Base-by-base conservation (phyloP, 2,113 vertebrate species). In the Grallaria varia region DNA sequence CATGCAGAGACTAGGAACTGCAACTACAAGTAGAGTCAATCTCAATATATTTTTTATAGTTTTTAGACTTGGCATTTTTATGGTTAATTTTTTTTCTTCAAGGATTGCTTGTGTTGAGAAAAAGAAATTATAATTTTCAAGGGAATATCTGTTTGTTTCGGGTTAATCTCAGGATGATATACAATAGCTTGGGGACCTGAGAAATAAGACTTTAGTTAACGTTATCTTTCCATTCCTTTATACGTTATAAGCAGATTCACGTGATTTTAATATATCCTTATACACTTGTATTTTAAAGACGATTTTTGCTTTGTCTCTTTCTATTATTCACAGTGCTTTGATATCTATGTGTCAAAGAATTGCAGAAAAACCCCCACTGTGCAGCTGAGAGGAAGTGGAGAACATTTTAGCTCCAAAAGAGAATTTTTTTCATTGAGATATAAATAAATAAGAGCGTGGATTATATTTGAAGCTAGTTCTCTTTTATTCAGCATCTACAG, bases 221-320 rank as follows among this genome's bases (percentile, higher is more conserved):
- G n/a, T n/a, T 91, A 69, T 79, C 64, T 87, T 91, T 91, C 39
- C 23, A 6, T 93, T 94, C 62, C 53, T 89, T 91, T 95, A 39
- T 79, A 37, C 37, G 18, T 63, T 72, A 87, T 71, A 83, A 96
- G 53, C 63, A 93, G 53, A 44, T 47, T 80, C 63, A 80, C 1
- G 17, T 81, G 44, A 64, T 28, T 90, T 4, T 3, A 76, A 88
- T 75, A 87, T 63, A 72, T 49, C 35, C 62, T 93, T 27, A 1
- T 87, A 52, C 21, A 9, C 25, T 83, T 80, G 59, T 75, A 86
- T 77, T 79, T 90, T 87, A 68, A 94, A 94, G 52, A 59, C 0
- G 1, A 66, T 79, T 75, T 63, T 93, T 24, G 58, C 35, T 78
- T 91, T 95, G 53, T 83, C 60, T 82, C 4, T 73, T 83, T 79